phyloP scores from a whole-genome alignment of 2,113 vertebrate genomes.

The Anoplopoma fimbria region DNA sequence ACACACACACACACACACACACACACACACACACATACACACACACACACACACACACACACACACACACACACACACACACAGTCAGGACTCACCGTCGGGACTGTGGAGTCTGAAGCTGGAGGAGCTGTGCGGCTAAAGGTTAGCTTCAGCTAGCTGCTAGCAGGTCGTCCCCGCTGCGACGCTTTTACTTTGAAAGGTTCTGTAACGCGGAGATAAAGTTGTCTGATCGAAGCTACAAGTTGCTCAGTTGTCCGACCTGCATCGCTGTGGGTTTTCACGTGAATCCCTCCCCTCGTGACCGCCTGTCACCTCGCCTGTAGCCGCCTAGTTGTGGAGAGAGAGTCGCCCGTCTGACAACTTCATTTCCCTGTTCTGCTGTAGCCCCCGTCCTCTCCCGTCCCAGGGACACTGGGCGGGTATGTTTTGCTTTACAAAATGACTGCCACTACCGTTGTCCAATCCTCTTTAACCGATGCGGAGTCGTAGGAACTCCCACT shows the following conservation, averaged over 20 bases:
- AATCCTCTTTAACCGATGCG: constrained; percentile 25
- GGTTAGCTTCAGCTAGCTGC: constrained; percentile 74
- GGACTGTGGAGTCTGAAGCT: constrained; percentile 37
- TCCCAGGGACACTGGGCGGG: constrained; percentile 70
- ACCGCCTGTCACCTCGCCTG: constrained; percentile 54
- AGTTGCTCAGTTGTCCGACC: constrained; percentile 30
- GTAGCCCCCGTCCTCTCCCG: constrained; percentile 63
- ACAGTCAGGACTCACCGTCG: constrained; percentile 74
- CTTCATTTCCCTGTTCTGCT: constrained; percentile 80
- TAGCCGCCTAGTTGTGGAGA: constrained; percentile 43
- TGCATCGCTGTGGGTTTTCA: constrained; percentile 53
- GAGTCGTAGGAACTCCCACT: constrained; percentile 10
- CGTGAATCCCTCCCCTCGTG: constrained; percentile 28
- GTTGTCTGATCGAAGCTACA: constrained; percentile 42
- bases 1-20: no score
- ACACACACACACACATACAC: no score
- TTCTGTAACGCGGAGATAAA: constrained; percentile 30
- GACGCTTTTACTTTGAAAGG: constrained; percentile 32
- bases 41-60: no score
- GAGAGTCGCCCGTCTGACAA: constrained; percentile 67
- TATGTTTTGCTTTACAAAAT: constrained; percentile 55
- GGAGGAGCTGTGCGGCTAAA: constrained; percentile 63
- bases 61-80: no score
- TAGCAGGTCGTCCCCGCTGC: constrained; percentile 63
- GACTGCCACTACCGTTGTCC: constrained; percentile 44